Base-by-base conservation (phyloP, 2,888 invertebrate genomes). In the Notocelia uddmanniana region DNA sequence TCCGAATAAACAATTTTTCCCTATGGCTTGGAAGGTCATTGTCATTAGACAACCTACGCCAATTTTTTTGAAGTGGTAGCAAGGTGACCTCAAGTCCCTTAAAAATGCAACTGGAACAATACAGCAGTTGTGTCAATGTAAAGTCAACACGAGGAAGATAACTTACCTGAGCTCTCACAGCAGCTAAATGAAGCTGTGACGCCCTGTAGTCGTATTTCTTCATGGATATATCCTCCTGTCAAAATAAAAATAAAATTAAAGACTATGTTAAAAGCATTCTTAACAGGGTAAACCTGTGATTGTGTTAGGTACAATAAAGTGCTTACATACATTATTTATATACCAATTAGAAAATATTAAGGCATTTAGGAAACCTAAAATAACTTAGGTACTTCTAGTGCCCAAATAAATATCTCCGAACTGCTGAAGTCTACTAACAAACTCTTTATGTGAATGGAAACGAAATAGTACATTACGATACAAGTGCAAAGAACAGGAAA, bases 191-290 rank as follows among this genome's bases (percentile, higher is more conserved):
- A 76, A 99, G 95, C 87, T 98, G 98, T 59, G 98, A 97, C 66
- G 98, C 97, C 78, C 98, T 96, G 79, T 98, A 96, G 94, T 99
- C 98, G 90, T 98, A 98, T 84, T 97, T 96, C 92, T 98, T 98
- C 94, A 97, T 95, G 76, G 98, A 98, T 86, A 99, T 97, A 83
- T 99, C 98, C 90, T 99, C 98, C 94, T 99, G 97, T 68, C 71
- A 78, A 34, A 73, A 73, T 74, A 76, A 76, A 70, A 41, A 63
- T 10, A 52, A 37, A 60, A 66, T 10, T 72, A 54, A 71, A 13
- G 11, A n/a, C n/a, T 55, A 31, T 9, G 3, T n/a, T 45, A 15
- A n/a, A 45, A 45, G n/a, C 0, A 6, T n/a, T 45, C n/a, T 1
- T 45, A 5, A 31, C 8, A 31, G 31, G 31, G 31, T 3, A 26